Percentiles rank a stretch among this genome's conserved stretches.
Conservation (phyloP, 2,888 invertebrate genomes). For the Adineta ricciae region DNA sequence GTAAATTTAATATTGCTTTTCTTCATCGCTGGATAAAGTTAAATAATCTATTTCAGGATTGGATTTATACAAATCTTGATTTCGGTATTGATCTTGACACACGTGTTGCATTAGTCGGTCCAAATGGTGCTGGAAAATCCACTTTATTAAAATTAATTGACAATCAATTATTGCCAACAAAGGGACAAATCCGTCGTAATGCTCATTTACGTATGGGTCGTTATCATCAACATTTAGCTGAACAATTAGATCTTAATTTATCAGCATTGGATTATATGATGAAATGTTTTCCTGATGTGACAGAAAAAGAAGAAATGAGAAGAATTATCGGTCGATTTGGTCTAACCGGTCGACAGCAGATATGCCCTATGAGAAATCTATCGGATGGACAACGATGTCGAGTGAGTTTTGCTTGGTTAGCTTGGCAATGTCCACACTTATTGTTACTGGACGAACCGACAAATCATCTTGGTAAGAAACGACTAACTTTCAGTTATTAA, state of each 20-base stretch:
- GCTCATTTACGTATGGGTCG: slow-evolving; percentile 91
- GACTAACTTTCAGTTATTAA: no score
- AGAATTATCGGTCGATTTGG: slow-evolving; percentile 97
- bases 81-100: slow-evolving; percentile 98
- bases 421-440: slow-evolving; percentile 91
- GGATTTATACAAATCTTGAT: slow-evolving; percentile 69
- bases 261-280: slow-evolving; percentile 97
- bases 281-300: slow-evolving; percentile 85
- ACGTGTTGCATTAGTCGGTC: slow-evolving; percentile 79
- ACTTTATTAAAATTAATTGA: slow-evolving; percentile 87
- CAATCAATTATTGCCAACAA: slow-evolving; percentile 77
- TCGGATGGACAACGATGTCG: slow-evolving; percentile 96
- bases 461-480: slow-evolving; percentile 42
- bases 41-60: slow-evolving; percentile 17
- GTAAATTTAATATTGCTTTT: slow-evolving; percentile 39
- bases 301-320: slow-evolving; percentile 95
- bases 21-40: background rate
- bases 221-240: slow-evolving; percentile 93
- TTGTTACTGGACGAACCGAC: slow-evolving; percentile 60
- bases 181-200: slow-evolving; percentile 94
- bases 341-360: slow-evolving; percentile 75
- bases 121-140: slow-evolving; percentile 97
- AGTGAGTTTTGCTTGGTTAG: slow-evolving; percentile 94
- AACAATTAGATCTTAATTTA: slow-evolving; percentile 80
- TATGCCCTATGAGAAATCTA: slow-evolving; percentile 81